Base-by-base conservation (phyloP, 1,140 invertebrate species). In the Zophobas atratus region DNA sequence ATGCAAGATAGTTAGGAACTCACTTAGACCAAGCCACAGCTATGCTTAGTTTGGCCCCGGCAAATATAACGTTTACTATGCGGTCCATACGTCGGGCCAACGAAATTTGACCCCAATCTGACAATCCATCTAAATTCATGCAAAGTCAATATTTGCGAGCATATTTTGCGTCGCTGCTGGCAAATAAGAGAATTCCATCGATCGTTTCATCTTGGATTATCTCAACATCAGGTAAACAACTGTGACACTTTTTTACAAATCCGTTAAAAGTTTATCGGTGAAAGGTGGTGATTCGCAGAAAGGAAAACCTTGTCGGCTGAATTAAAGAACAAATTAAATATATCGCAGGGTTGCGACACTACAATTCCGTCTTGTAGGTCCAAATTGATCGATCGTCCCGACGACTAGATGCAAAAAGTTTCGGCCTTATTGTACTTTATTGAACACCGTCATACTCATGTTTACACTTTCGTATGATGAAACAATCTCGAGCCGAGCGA, bases 381-480 rank as follows among this genome's bases (percentile, higher is more conserved):
- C 63, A 41, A 70, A 46, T 70, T 70, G 63, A 70, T 70, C 33
- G 63, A 70, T 70, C 63, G 8, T 46, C 57, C 20, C 20, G 20
- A 20, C 20, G n/a, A 55, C 20, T 20, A 20, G 20, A 20, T 20
- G 20, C 20, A 20, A 20, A n/a, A 67, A 43, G 4, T 67, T 43
- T 67, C 43, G 41, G 60, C 60, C 43, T 67, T 67, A 67, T 67
- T 67, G 32, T 67, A 33, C 2, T 67, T 67, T 67, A 67, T 67
- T 67, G 60, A 39, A 67, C 60, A 41, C n/a, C n/a, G 1, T 43
- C 32, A 46, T 49, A 32, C 43, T 20, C n/a, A 46, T 51, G 32
- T 48, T 46, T 36, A n/a, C 48, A 32, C 33, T 53, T 48, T 34
- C 41, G 34, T 51, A 72, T 51, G 46, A 72, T 72, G 48, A 60